Percentiles rank a stretch among this genome's conserved stretches.
phyloP scores from a whole-genome alignment of 1,140 invertebrate genomes.

The Thalassaphorura encarpata region DNA sequence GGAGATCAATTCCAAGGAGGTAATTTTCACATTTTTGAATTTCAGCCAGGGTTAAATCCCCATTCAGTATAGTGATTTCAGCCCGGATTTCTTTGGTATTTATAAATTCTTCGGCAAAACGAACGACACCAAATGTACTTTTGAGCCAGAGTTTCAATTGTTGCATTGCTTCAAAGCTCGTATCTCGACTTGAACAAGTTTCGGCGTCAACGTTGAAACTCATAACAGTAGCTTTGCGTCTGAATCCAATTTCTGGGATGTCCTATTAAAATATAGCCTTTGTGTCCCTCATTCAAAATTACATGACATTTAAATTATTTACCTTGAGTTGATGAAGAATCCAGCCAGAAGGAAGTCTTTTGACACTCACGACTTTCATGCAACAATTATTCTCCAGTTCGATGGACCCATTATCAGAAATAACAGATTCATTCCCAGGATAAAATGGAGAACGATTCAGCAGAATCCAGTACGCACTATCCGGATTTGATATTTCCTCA shows the following conservation, averaged over 20 bases:
- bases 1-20: constrained; percentile 6
- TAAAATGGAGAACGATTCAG: constrained; percentile 25
- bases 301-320: constrained; percentile 1
- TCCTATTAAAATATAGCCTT: constrained; percentile 4
- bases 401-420: constrained; percentile 20
- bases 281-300: not conserved
- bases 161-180: constrained; percentile 7
- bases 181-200: constrained; percentile 13
- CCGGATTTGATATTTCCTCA: constrained; percentile 15
- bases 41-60: constrained; percentile 8
- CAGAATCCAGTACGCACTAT: constrained; percentile 18
- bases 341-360: constrained; percentile 28
- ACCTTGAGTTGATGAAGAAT: constrained; percentile 27
- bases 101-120: constrained; percentile 18
- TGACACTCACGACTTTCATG: constrained; percentile 16
- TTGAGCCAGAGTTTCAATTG: constrained; percentile 20
- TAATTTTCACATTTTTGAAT: constrained; percentile 15
- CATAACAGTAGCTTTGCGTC: constrained; percentile 4
- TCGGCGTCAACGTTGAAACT: constrained; percentile 12
- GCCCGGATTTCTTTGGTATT: constrained; percentile 10
- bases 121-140: constrained; percentile 19
- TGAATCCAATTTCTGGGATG: constrained; percentile 16
- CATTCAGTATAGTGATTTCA: constrained; percentile 20
- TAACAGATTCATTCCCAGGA: constrained; percentile 10
- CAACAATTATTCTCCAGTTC: constrained; percentile 17